Conservation (phyloP, 2,113 vertebrate species). For the Phalacrocorax carbo region DNA sequence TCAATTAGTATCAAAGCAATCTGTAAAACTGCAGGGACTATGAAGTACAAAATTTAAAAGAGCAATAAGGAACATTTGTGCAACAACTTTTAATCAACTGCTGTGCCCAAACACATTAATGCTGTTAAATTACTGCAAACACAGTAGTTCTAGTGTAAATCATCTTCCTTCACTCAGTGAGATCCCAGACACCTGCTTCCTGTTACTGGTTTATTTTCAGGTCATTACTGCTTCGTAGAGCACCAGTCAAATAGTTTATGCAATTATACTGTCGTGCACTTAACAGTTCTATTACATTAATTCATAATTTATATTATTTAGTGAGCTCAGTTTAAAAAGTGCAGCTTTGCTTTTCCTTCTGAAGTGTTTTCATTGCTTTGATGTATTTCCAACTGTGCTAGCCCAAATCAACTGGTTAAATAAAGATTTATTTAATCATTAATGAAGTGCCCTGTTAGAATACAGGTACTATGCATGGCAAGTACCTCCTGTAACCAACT, state of each 20-base stretch:
- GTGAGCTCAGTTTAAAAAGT: conserved; percentile 76
- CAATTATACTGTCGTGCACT: conserved; percentile 65
- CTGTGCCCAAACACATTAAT: conserved; percentile 77
- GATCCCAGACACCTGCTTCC: conserved; percentile 78
- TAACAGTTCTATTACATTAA: conserved; percentile 78
- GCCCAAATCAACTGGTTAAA: conserved; percentile 74
- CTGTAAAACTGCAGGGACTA: conserved; percentile 69
- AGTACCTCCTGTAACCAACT: conserved; percentile 14
- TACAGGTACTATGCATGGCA: conserved; percentile 23
- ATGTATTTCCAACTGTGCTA: conserved; percentile 72
- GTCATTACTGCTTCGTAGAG: conserved; percentile 81
- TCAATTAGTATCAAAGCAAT: conserved; percentile 76
- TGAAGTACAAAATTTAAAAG: conserved; percentile 72
- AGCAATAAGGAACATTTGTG: conserved; percentile 77
- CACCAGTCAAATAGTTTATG: conserved; percentile 78
- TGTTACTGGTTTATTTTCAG: conserved; percentile 82
- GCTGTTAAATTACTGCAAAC: conserved; percentile 70
- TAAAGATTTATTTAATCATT: conserved; percentile 73
- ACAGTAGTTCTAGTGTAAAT: conserved; percentile 74
- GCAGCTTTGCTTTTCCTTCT: conserved; percentile 69
- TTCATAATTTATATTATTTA: conserved; percentile 84
- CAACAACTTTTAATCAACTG: conserved; percentile 84
- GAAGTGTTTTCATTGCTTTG: conserved; percentile 69
- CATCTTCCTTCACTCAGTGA: conserved; percentile 76
- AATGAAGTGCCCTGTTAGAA: conserved; percentile 58